Conservation (phyloP, 2,888 invertebrate genomes). For the Criorhina ranunculi region DNA sequence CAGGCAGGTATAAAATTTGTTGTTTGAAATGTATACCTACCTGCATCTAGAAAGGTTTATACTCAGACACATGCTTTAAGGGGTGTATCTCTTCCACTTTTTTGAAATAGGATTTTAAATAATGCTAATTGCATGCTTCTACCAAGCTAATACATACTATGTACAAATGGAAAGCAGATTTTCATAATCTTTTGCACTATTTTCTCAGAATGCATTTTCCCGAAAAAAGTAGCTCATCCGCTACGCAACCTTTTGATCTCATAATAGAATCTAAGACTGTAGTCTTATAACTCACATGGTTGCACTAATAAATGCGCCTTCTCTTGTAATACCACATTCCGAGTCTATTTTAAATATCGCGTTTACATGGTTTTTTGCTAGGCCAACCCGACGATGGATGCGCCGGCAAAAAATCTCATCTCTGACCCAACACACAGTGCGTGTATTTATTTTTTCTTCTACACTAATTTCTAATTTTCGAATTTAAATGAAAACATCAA, state of each 20-base stretch:
- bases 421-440: constrained; percentile 11
- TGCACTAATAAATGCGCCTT: neutral
- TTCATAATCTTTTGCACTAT: neutral
- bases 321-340: constrained; percentile 18
- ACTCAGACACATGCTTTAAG: too few relatives aligned
- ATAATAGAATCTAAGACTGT: constrained; percentile 30
- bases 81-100: too few relatives aligned
- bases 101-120: too few relatives aligned
- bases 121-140: constrained; percentile 2
- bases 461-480: constrained; percentile 29
- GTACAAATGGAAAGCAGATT: too few relatives aligned
- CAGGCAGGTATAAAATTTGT: too few relatives aligned
- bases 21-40: too few relatives aligned
- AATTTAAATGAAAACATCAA: constrained; percentile 35
- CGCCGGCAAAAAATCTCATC: constrained; percentile 17
- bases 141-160: too few relatives aligned
- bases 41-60: too few relatives aligned
- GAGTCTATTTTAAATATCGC: constrained; percentile 36
- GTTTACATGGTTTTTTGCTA: constrained; percentile 22
- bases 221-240: constrained; percentile 34
- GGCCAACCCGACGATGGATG: constrained; percentile 21
- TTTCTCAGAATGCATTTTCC: constrained; percentile 1
- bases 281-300: constrained; percentile 21
- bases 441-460: constrained; percentile 21
- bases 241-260: constrained; percentile 39